Percentiles rank a stretch among this genome's conserved stretches.
phyloP scores from a whole-genome alignment of 2,888 invertebrate species.

The Andrena dorsata region DNA sequence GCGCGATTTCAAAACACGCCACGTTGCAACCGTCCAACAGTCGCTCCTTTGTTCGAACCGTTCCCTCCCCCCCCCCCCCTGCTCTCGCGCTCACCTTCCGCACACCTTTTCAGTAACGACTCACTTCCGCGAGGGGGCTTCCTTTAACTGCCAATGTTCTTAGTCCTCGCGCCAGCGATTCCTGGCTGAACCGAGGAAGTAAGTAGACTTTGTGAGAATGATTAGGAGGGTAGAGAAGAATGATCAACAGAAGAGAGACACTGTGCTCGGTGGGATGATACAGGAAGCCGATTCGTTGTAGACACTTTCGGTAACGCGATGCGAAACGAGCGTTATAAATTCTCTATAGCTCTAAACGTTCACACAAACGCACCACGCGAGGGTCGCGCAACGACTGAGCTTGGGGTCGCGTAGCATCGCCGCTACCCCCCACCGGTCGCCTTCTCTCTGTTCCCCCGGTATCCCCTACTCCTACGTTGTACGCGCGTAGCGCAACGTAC shows the following conservation, averaged over 20 bases:
- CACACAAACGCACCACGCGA: constrained; percentile 78
- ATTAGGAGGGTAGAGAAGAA: not conserved
- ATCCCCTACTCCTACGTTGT: constrained; percentile 38
- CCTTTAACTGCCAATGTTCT: constrained; percentile 5
- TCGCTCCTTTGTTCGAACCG: constrained; percentile 44
- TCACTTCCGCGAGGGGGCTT: not conserved
- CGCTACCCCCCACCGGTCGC: constrained; percentile 76
- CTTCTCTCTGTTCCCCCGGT: constrained; percentile 38
- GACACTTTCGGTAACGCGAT: not conserved
- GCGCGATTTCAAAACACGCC: constrained; percentile 62
- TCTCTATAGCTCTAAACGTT: not conserved
- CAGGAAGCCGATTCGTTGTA: not conserved
- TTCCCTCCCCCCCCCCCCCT: too few relatives aligned
- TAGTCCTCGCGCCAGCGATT: too few relatives aligned
- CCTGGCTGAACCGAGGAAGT: too few relatives aligned
- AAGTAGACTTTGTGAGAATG: too few relatives aligned
- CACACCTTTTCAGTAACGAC: constrained; percentile 14
- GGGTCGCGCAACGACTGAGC: constrained; percentile 85
- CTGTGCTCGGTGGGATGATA: not conserved
- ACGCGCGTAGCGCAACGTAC: constrained; percentile 53
- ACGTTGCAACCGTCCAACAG: constrained; percentile 50
- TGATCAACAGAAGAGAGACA: not conserved
- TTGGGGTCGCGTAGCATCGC: constrained; percentile 80
- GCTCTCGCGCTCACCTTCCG: not conserved
- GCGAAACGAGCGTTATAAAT: constrained; percentile 15